These are phyloP conservation scores for Lemur catta DNA, from an alignment of 2,797 vertebrate species.

Conservation along the genomic window DNA sequence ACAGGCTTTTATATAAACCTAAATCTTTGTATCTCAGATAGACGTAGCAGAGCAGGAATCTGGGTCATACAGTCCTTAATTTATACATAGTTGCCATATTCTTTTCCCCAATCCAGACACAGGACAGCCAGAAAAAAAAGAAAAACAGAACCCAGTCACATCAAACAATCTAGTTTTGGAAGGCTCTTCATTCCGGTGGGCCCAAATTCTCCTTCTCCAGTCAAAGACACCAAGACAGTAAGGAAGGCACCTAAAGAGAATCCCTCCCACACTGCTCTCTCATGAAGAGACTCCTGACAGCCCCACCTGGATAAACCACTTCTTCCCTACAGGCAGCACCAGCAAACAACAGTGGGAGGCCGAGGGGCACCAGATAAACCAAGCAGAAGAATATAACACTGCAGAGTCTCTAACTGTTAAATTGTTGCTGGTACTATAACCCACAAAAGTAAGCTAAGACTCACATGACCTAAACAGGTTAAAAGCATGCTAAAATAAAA, in stretches of 20 bases:
- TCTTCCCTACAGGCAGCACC: background rate
- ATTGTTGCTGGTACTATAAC: background rate
- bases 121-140: background rate
- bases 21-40: background rate
- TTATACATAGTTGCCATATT: background rate
- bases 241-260: background rate
- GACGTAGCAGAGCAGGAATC: background rate
- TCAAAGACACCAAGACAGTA: background rate
- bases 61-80: background rate
- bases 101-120: background rate
- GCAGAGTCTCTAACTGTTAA: background rate
- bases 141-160: background rate
- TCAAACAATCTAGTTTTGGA: background rate
- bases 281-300: background rate
- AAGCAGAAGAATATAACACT: background rate
- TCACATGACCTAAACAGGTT: background rate
- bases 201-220: background rate
- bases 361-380: background rate
- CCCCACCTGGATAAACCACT: background rate
- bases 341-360: background rate
- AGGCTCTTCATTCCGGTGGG: background rate
- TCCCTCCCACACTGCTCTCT: background rate
- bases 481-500: background rate
- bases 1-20: background rate
- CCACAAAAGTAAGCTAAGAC: background rate